phyloP scores from a whole-genome alignment of 2,797 vertebrate genomes.

The Holocentrus rufus region DNA sequence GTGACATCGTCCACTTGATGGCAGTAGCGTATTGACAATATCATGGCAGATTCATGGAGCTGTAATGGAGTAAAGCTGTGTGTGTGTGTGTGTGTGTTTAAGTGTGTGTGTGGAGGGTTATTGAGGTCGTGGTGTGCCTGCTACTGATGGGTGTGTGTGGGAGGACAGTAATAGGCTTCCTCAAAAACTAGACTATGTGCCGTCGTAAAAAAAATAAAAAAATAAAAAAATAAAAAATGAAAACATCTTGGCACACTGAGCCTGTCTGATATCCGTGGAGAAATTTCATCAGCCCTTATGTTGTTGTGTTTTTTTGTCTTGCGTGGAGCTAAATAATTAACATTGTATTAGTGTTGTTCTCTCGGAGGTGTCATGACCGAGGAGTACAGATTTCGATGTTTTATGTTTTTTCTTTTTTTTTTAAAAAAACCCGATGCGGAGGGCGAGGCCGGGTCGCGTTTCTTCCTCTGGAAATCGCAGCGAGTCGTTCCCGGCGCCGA shows the following conservation, averaged over 20 bases:
- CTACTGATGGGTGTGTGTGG: conserved; percentile 76
- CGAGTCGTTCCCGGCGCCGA: conserved; percentile 16
- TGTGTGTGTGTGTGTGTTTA: conserved; percentile 43
- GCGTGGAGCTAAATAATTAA: conserved; percentile 35
- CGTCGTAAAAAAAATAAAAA: conserved; percentile 50
- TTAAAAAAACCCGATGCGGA: not conserved
- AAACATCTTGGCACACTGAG: conserved; percentile 59
- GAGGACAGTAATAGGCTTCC: conserved; percentile 78
- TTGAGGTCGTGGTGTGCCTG: conserved; percentile 75
- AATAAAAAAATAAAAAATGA: conserved; percentile 54
- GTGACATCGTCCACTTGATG: conserved; percentile 55
- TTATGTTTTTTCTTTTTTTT: no score
- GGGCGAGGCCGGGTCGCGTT: not conserved
- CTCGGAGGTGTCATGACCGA: conserved; percentile 26
- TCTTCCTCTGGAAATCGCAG: conserved; percentile 18
- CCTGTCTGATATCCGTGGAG: conserved; percentile 63
- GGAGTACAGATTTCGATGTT: conserved; percentile 10
- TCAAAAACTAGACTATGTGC: conserved; percentile 74
- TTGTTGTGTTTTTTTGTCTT: conserved; percentile 28
- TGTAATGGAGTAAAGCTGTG: conserved; percentile 36
- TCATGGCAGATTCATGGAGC: not conserved
- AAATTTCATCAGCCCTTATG: conserved; percentile 44
- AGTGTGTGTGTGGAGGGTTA: conserved; percentile 68
- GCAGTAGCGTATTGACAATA: conserved; percentile 56
- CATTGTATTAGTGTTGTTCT: conserved; percentile 27